Conservation (phyloP, 2,888 invertebrate species). For the Caenorhabditis sulstoni region DNA sequence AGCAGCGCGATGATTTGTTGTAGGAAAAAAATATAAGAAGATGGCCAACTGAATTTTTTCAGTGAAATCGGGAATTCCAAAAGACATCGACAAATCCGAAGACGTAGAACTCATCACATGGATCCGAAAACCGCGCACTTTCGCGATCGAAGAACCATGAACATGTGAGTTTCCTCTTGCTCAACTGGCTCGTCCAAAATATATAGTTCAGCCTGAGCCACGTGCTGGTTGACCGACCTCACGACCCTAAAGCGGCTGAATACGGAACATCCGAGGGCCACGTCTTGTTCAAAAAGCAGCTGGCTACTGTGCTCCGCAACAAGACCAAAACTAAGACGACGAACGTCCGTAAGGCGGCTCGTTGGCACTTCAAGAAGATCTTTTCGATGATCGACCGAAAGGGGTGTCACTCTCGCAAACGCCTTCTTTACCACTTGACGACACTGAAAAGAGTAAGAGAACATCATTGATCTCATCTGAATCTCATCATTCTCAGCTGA, state of each 20-base stretch:
- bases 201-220: too few species aligned
- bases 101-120: neutral
- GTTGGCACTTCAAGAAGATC: slow-evolving; percentile 16
- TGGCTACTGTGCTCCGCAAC: neutral
- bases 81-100: neutral
- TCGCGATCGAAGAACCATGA: neutral
- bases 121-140: neutral
- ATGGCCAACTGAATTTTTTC: neutral
- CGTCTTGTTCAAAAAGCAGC: neutral
- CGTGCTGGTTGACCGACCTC: too few species aligned
- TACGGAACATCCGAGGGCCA: neutral
- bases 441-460: slow-evolving; percentile 12
- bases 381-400: neutral
- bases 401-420: neutral
- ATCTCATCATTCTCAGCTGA: neutral
- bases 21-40: too few species aligned
- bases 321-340: neutral
- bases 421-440: slow-evolving; percentile 4
- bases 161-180: slow-evolving; percentile 4
- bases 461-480: neutral
- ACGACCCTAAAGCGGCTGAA: too few species aligned
- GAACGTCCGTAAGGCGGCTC: neutral
- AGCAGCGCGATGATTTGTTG: too few species aligned
- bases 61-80: neutral
- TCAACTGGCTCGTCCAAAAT: too few species aligned